Conservation (phyloP, 2,888 invertebrate genomes). For the Andrena flavipes region DNA sequence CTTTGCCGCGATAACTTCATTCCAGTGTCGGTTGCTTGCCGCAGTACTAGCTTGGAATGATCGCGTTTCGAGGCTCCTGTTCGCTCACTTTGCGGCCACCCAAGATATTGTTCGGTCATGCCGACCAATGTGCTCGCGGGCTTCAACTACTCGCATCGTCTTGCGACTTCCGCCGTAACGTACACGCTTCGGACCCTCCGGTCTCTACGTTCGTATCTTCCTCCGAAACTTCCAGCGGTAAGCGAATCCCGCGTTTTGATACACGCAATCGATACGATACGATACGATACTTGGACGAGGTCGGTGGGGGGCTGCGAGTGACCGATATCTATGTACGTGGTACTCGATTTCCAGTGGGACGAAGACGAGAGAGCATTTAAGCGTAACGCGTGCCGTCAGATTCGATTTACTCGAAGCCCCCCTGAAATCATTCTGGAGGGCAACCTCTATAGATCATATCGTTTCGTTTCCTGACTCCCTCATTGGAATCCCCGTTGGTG, state of each 20-base stretch:
- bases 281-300: neutral
- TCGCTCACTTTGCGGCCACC: slow-evolving; percentile 41
- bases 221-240: slow-evolving; percentile 27
- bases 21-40: slow-evolving; percentile 69
- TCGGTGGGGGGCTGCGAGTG: too few relatives aligned
- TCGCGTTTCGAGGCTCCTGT: slow-evolving; percentile 59
- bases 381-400: slow-evolving; percentile 24
- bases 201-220: neutral
- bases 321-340: neutral
- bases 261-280: slow-evolving; percentile 24
- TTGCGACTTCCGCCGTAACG: slow-evolving; percentile 52
- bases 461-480: slow-evolving; percentile 81
- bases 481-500: slow-evolving; percentile 65
- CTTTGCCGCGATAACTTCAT: slow-evolving; percentile 83
- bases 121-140: slow-evolving; percentile 42
- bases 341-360: neutral
- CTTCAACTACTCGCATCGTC: slow-evolving; percentile 31
- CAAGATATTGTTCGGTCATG: slow-evolving; percentile 53
- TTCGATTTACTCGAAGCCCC: slow-evolving; percentile 53
- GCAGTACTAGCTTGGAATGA: slow-evolving; percentile 59
- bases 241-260: slow-evolving; percentile 38
- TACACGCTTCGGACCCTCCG: slow-evolving; percentile 42
- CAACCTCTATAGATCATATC: slow-evolving; percentile 82
- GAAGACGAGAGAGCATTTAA: slow-evolving; percentile 34
- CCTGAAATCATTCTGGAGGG: slow-evolving; percentile 79